Evolutionary conservation across 2,888 invertebrate species (phyloP).

Genomic region (Phasia obesa): DNA sequence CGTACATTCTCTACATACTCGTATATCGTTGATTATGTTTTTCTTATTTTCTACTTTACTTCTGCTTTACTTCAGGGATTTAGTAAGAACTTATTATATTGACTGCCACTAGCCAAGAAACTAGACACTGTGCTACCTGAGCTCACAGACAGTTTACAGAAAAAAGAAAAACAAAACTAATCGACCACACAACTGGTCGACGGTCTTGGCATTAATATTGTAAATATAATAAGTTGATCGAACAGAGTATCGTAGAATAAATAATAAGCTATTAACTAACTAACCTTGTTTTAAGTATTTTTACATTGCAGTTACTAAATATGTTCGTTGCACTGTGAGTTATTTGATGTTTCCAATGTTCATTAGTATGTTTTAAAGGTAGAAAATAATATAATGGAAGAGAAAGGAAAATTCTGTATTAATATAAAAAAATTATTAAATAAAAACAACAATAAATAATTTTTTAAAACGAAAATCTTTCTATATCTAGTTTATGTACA

Average conservation of each 20-base stretch:
- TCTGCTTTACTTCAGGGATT: constrained; percentile 10
- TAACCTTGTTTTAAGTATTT: constrained; percentile 6
- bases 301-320: neutral
- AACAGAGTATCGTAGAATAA: neutral
- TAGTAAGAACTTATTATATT: constrained; percentile 14
- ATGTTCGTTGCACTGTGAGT: too few relatives aligned
- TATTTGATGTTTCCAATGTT: too few relatives aligned
- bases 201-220: neutral
- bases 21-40: neutral
- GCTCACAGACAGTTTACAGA: constrained; percentile 15
- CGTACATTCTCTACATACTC: neutral
- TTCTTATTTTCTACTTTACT: neutral
- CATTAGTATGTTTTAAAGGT: too few relatives aligned
- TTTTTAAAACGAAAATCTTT: too few relatives aligned
- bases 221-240: neutral
- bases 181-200: neutral
- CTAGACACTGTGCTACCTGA: constrained; percentile 17
- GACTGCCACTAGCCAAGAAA: constrained; percentile 48
- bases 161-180: neutral
- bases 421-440: too few relatives aligned
- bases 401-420: too few relatives aligned
- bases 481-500: too few relatives aligned
- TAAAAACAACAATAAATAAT: too few relatives aligned
- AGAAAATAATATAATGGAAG: too few relatives aligned
- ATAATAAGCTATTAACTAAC: constrained; percentile 6